These are phyloP conservation scores for Oscheius sp. DNA, from an alignment of 2,888 invertebrate genomes.

Conservation along the genomic window DNA sequence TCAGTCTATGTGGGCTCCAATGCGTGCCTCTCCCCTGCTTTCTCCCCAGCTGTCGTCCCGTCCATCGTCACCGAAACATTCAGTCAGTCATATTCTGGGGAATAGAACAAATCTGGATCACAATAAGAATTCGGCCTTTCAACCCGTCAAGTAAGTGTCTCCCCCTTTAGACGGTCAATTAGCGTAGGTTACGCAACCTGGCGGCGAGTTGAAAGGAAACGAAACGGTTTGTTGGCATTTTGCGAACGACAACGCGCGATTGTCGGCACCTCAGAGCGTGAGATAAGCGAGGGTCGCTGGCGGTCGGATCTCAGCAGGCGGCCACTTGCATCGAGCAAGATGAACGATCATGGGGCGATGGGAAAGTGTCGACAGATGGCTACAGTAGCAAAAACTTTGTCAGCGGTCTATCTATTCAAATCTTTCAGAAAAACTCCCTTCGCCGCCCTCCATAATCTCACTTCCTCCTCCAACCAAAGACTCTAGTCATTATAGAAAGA, in stretches of 20 bases:
- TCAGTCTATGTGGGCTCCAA: constrained; percentile 11
- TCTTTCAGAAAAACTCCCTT: constrained; percentile 25
- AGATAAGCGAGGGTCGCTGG: constrained; percentile 28
- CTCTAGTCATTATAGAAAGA: constrained; percentile 17
- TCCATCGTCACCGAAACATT: constrained; percentile 23
- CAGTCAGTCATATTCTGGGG: constrained; percentile 44
- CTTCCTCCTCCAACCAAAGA: constrained; percentile 1
- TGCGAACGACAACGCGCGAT: constrained; percentile 22
- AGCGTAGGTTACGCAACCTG: constrained; percentile 19
- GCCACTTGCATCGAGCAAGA: constrained; percentile 13
- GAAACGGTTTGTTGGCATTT: constrained; percentile 30
- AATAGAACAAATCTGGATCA: constrained; percentile 41
- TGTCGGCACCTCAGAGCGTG: constrained; percentile 19
- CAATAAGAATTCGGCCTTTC: constrained; percentile 47
- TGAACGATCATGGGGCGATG: neutral
- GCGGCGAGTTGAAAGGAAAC: constrained; percentile 26
- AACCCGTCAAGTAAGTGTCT: constrained; percentile 45
- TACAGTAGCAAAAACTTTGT: neutral
- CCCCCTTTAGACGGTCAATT: constrained; percentile 15
- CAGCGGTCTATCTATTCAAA: neutral
- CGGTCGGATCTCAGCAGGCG: constrained; percentile 26
- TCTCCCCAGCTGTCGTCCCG: constrained; percentile 12
- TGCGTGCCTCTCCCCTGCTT: constrained; percentile 15
- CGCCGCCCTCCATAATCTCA: constrained; percentile 15
- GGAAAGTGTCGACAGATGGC: constrained; percentile 15